phyloP scores from a whole-genome alignment of 2,113 vertebrate genomes.

The Parotia lawesii region DNA sequence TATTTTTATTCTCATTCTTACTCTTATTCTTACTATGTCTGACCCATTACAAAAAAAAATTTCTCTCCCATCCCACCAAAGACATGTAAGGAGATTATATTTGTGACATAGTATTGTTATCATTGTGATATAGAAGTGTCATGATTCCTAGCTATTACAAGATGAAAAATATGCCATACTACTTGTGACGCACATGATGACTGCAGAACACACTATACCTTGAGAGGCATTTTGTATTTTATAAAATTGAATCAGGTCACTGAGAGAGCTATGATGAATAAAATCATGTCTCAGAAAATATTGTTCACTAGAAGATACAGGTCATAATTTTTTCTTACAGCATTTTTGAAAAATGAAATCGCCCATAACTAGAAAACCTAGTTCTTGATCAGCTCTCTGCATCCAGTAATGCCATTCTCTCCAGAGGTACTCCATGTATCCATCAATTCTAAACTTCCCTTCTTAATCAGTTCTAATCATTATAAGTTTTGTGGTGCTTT shows the following conservation, averaged over 20 bases:
- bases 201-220: not conserved
- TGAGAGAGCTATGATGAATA: not conserved
- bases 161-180: not conserved
- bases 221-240: not conserved
- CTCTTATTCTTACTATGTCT: not conserved
- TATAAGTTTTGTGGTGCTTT: not conserved
- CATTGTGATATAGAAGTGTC: not conserved
- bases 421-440: not conserved
- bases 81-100: not conserved
- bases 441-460: not conserved
- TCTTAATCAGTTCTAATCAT: not conserved
- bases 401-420: not conserved
- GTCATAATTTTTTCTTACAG: not conserved
- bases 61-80: not conserved
- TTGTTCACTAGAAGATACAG: not conserved
- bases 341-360: slow-evolving; percentile 7
- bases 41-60: not conserved
- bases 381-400: not conserved
- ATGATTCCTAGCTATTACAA: not conserved
- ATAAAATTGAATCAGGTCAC: not conserved
- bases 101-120: not conserved
- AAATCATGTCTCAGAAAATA: not conserved
- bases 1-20: not conserved
- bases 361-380: not conserved
- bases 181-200: not conserved